These are phyloP conservation scores for Craseonycteris thonglongyai DNA, from an alignment of 2,113 vertebrate species.

Conservation along the genomic window DNA sequence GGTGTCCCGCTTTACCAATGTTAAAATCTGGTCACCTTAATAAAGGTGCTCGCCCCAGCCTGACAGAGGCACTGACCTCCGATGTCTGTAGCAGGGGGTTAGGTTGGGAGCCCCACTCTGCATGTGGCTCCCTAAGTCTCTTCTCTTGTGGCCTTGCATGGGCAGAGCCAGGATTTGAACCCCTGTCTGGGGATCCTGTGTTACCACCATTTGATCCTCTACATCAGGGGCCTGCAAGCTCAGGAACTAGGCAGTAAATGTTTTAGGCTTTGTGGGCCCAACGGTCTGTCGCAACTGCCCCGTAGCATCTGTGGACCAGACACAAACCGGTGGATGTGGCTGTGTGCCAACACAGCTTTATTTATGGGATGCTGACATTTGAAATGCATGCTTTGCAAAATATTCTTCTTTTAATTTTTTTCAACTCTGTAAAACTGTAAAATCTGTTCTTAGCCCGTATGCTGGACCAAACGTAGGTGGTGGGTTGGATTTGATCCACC, in stretches of 20 bases:
- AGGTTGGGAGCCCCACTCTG: not conserved
- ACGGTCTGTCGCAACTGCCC: accelerated
- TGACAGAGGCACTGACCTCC: not conserved
- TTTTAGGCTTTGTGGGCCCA: not conserved
- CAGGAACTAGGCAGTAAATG: not conserved
- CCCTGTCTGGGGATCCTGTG: not conserved
- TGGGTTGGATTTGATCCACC: not conserved
- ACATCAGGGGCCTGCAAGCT: accelerated
- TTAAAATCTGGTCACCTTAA: too few species aligned
- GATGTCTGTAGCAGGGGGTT: not conserved
- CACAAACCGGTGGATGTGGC: not conserved
- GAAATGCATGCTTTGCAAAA: not conserved
- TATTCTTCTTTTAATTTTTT: not conserved
- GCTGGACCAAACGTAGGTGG: accelerated
- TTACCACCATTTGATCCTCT: too few species aligned
- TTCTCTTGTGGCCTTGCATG: not conserved
- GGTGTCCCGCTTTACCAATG: too few species aligned
- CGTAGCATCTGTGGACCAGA: accelerated
- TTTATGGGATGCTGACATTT: not conserved
- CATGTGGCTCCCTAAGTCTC: not conserved
- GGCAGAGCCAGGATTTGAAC: not conserved
- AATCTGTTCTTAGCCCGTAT: not conserved
- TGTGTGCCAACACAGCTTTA: not conserved
- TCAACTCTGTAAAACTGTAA: not conserved
- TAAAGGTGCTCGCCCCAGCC: not conserved